Percentiles rank a stretch among this genome's conserved stretches.
Evolutionary conservation across 2,113 vertebrate genomes (phyloP).

Genomic region (Anguilla japonica): DNA sequence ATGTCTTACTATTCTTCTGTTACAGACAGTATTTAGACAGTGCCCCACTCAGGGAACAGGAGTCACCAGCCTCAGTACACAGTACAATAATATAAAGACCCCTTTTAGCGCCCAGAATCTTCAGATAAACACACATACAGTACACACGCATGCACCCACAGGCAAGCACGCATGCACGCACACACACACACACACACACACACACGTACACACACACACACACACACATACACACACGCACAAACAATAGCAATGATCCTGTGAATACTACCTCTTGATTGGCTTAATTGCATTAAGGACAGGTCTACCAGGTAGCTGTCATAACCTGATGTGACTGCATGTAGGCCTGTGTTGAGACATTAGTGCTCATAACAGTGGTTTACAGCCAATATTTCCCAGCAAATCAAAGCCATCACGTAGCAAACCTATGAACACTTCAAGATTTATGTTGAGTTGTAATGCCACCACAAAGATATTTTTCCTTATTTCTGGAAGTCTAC

Average conservation of each 20-base stretch:
- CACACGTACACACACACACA: neutral
- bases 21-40: conserved; percentile 29
- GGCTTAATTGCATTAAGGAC: conserved; percentile 9
- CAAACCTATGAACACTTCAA: neutral
- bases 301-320: neutral
- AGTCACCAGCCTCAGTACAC: neutral
- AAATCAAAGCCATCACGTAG: conserved; percentile 5
- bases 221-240: neutral
- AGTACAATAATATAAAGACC: neutral
- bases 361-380: neutral
- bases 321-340: neutral
- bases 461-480: neutral
- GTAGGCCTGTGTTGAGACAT: neutral
- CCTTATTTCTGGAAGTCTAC: neutral
- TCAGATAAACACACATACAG: neutral
- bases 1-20: neutral
- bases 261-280: neutral
- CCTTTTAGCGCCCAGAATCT: neutral
- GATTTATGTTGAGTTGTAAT: neutral
- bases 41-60: conserved; percentile 2
- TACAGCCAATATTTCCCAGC: neutral
- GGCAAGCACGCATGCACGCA: too few relatives aligned
- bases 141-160: too few relatives aligned
- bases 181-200: too few relatives aligned
- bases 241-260: too few relatives aligned